Percentiles rank a stretch among this genome's conserved stretches.
Evolutionary conservation across 2,888 invertebrate species (phyloP).

Genomic region (Dicyrtomina minuta): DNA sequence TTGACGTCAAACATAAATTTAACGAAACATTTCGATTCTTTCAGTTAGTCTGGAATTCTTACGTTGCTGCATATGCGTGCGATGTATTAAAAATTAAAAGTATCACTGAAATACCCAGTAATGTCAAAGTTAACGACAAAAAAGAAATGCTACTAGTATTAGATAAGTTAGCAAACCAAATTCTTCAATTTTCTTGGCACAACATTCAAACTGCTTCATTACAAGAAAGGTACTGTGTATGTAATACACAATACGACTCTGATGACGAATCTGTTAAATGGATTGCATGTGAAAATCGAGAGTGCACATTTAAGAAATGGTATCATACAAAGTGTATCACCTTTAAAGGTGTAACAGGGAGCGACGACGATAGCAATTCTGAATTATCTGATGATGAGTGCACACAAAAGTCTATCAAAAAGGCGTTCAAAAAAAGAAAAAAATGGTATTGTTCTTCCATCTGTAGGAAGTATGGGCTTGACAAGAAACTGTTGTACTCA

Average conservation of each 20-base stretch:
- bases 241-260: not conserved
- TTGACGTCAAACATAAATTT: not conserved
- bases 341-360: not conserved
- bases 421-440: not conserved
- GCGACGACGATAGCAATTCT: not conserved
- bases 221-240: not conserved
- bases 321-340: not conserved
- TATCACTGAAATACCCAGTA: not conserved
- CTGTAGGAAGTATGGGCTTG: not conserved
- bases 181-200: not conserved
- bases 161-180: not conserved
- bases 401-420: not conserved
- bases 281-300: not conserved
- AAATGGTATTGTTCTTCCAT: not conserved
- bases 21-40: conserved; percentile 11
- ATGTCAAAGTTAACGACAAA: not conserved
- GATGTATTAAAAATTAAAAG: not conserved
- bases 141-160: not conserved
- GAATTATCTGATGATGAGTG: not conserved
- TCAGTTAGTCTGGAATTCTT: not conserved
- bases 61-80: not conserved
- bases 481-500: not conserved
- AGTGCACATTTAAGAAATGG: conserved; percentile 5
- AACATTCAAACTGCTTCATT: not conserved
- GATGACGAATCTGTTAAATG: too few species aligned